Evolutionary conservation across 2,888 invertebrate species (phyloP), one percentile per base, ranked within the genome.

Genomic region (Xiphydria camelus): DNA sequence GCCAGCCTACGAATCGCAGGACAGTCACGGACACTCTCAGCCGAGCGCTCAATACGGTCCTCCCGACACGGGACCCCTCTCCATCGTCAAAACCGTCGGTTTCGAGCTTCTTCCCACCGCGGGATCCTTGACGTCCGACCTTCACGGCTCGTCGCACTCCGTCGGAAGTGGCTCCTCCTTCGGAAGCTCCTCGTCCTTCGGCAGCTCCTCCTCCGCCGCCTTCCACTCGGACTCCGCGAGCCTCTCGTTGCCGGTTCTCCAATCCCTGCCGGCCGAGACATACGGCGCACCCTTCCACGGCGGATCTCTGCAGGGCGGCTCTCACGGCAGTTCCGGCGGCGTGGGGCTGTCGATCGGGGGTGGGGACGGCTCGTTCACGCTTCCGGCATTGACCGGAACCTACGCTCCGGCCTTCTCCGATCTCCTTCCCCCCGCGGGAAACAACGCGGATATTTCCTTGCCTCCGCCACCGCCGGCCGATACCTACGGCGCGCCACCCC

Each of bases 51-150:
- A 53, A 22, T 59, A 51, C 17, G 53, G 54, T 26, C 29, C 47
- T 4, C 55, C 57, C 0, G 38, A 34, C 6, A 14, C 41, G 6
- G 42, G 32, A 50, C 55, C 61, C 40, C 45, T 66, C 45, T 68
- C 73, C 23, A 73, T 78, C n/a, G 66, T 77, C 20, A 77, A 79
- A 57, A 76, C 76, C 53, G 68, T 77, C 40, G 77, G 75, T 14
- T 77, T 76, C 53, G 75, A 78, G 60, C 61, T 77, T 40, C 37
- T 38, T 12, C 52, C 52, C 4, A 37, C 14, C 48, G 19, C 41
- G 18, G 35, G 41, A 21, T 22, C 33, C 32, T 26, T 21, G 19
- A 25, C 26, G 29, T 34, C 21, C 7, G 46, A 31, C 20, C 17
- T 10, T 32, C 33, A 32, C 14, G 39, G 20, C 10, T 32, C 32